Base-by-base conservation (phyloP, 2,797 vertebrate species). In the Falco rusticolus region DNA sequence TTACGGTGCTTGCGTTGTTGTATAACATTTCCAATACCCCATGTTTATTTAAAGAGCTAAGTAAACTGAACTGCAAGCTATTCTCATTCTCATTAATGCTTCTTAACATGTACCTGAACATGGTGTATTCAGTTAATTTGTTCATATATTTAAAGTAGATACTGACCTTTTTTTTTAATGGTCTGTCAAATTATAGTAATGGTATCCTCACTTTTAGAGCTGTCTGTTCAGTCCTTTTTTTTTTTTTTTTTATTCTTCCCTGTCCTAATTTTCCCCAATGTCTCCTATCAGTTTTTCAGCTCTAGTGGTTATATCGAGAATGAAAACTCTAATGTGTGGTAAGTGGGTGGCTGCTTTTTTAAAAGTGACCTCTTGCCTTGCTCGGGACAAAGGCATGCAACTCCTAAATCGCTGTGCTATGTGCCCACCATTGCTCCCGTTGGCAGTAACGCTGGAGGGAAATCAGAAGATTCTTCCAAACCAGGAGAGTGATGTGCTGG, bases 1-100 rank as follows among this genome's bases (percentile, higher is more conserved):
- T 94, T 91, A 91, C 13, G 84, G 97, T 92, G 95, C 96, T 78
- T 34, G 77, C 20, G 61, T 87, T 96, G 95, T 97, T 97, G 97
- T 92, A 91, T 97, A 97, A 96, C 95, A 95, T 96, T 97, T 97
- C 96, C 93, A 87, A 96, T 96, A 96, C 96, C 72, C 97, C 84
- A 87, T 97, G 96, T 96, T 97, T 97, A 97, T 97, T 98, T 97
- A 97, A 97, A 97, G 97, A 94, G 84, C 84, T 72, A 90, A 94
- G 93, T 96, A 97, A 96, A 96, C 87, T 70, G 95, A 97, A 97
- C 95, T 92, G 84, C 57, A 60, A 85, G 89, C 91, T 94, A 93
- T 96, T 89, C 96, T 97, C 94, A 95, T 97, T 97, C 96, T 97
- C 94, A 95, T 97, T 97, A 97, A 91, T 93, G 87, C 83, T 90